phyloP scores from a whole-genome alignment of 1,140 invertebrate genomes.

The Anthonomus grandis region DNA sequence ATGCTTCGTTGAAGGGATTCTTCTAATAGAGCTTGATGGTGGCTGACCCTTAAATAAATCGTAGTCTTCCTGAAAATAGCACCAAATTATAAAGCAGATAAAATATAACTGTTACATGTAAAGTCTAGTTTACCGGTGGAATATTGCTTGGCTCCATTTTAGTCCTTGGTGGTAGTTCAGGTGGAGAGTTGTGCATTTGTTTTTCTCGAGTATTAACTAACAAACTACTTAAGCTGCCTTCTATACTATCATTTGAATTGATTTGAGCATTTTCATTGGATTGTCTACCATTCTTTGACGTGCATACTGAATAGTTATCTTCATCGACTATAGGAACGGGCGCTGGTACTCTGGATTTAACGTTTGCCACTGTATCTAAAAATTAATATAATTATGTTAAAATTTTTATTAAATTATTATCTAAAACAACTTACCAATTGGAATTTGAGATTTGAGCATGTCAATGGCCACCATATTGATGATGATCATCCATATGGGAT shows the following conservation, averaged over 20 bases:
- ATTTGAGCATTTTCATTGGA: too few species aligned
- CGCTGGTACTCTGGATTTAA: background rate
- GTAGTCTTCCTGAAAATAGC: slow-evolving; percentile 12
- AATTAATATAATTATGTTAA: background rate
- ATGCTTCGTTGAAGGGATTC: slow-evolving; percentile 19
- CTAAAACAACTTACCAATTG: slow-evolving; percentile 61
- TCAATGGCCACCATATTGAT: slow-evolving; percentile 94
- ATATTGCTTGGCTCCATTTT: slow-evolving; percentile 60
- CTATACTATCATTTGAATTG: too few species aligned
- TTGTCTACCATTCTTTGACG: too few species aligned
- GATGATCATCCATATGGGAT: slow-evolving; percentile 90
- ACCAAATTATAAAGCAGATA: background rate
- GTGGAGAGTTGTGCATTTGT: slow-evolving; percentile 66
- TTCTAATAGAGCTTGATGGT: slow-evolving; percentile 8
- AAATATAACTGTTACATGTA: background rate
- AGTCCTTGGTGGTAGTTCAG: slow-evolving; percentile 85
- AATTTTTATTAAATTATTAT: background rate
- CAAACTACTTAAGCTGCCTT: background rate
- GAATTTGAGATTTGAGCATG: slow-evolving; percentile 87
- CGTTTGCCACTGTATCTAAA: slow-evolving; percentile 1
- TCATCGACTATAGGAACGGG: slow-evolving; percentile 7
- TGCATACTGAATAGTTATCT: slow-evolving; percentile 17
- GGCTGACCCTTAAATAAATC: background rate
- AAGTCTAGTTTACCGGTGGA: slow-evolving; percentile 3
- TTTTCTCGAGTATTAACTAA: background rate